Evolutionary conservation across 2,113 vertebrate species (phyloP), one percentile per base, ranked within the genome.

Genomic region (Chionis minor): DNA sequence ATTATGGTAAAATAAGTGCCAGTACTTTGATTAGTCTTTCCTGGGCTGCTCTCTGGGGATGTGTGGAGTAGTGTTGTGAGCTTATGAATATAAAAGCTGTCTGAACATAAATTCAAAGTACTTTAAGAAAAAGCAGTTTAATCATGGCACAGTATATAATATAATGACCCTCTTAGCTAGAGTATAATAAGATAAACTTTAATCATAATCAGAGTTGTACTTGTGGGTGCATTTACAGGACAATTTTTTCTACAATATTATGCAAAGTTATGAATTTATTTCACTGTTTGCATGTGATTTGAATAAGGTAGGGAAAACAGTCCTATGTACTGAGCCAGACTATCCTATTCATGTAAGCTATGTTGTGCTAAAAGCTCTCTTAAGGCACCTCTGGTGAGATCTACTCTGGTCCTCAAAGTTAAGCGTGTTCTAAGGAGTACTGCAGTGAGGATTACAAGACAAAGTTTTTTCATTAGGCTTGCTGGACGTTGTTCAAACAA

Each of bases 121-220:
- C 38, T 83, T 73, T n/a, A 86, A 88, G 62, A 86, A 92, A 95
- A 63, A 75, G 51, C 18, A 42, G 26, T 77, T 72, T 74, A 89
- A 81, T 79, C 66, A 70, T 81, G 74, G 30, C 70, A 90, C 12
- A 77, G 54, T 65, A 89, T 94, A 87, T 93, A 95, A 90, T 70
- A 62, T 91, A 94, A 97, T 81, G 95, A 94, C 87, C 83, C 72
- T 92, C 75, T 95, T 91, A 95, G 72, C 56, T 81, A 52, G 52
- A 79, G 56, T 75, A 69, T 89, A 97, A 79, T 88, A 95, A 93
- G 80, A 94, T 93, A 96, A 96, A 95, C 86, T 94, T 92, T 89
- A 96, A 85, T 93, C 65, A 91, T 86, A 95, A 90, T 93, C 86
- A 87, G 45, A 86, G 61, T 91, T 87, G 56, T 71, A 92, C 80